A percentile compares a stretch with the other conserved stretches of the same genome.
These are phyloP conservation scores for Eristalinus aeneus DNA, from an alignment of 2,888 invertebrate genomes.

Conservation along the genomic window DNA sequence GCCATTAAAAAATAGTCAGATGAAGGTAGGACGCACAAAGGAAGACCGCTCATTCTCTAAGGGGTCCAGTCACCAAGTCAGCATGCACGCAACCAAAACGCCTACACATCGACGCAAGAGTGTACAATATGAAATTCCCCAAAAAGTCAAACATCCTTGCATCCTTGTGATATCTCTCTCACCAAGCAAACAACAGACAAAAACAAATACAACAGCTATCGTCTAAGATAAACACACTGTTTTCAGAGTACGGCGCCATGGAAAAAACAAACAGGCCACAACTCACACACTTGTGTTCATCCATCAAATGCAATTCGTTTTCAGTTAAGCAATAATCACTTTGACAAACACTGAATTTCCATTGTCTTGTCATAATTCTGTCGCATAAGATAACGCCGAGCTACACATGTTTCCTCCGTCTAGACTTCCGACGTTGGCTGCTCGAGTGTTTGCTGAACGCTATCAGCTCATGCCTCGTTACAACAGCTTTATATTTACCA, in stretches of 20 bases:
- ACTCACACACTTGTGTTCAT: background rate
- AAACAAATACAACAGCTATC: background rate
- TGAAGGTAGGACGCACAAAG: too few relatives aligned
- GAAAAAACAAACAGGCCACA: background rate
- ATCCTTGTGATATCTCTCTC: too few relatives aligned
- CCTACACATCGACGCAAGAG: too few relatives aligned
- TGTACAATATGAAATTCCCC: too few relatives aligned
- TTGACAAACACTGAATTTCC: background rate
- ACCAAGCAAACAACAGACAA: background rate
- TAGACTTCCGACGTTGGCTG: background rate
- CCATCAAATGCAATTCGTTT: background rate
- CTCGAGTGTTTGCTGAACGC: background rate
- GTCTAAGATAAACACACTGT: background rate
- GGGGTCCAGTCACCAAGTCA: too few relatives aligned
- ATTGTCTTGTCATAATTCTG: background rate
- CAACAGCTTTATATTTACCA: background rate
- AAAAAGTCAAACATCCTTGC: too few relatives aligned
- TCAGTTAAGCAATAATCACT: background rate
- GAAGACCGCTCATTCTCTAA: too few relatives aligned
- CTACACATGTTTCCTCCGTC: background rate
- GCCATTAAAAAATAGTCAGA: too few relatives aligned
- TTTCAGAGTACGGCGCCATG: background rate
- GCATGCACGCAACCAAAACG: too few relatives aligned
- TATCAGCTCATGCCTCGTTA: background rate
- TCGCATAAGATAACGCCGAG: background rate